phyloP scores from a whole-genome alignment of 2,113 vertebrate genomes.

The Ariopsis seemanni region DNA sequence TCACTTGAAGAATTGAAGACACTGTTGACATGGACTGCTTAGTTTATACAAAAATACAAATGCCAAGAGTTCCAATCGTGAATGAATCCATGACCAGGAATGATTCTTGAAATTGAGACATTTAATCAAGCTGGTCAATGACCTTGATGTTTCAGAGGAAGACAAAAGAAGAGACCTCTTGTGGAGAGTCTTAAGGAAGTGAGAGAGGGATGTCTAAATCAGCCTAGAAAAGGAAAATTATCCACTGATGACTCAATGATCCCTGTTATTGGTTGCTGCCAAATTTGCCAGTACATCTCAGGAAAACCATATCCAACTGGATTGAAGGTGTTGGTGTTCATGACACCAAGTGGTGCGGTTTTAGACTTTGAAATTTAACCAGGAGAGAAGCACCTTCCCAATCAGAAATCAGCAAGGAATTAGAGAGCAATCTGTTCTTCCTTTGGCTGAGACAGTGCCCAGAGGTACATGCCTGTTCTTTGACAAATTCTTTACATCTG shows the following conservation, averaged over 20 bases:
- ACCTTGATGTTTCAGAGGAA: conserved; percentile 20
- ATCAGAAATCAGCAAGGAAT: no score
- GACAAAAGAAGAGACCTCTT: conserved; percentile 19
- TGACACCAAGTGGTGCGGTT: neutral
- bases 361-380: no score
- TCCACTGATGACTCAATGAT: neutral
- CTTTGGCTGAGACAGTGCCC: no score
- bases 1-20: no score
- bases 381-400: no score
- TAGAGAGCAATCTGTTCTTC: no score
- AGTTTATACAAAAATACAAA: no score
- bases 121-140: conserved; percentile 28
- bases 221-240: neutral
- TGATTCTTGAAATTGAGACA: neutral
- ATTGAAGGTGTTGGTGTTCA: conserved; percentile 17
- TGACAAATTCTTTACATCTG: no score
- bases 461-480: no score
- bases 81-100: neutral
- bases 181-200: conserved; percentile 6
- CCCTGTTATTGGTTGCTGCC: neutral
- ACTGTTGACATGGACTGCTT: no score
- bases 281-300: neutral
- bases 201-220: neutral
- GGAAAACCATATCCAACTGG: conserved; percentile 10
- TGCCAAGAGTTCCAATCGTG: no score